Evolutionary conservation across 2,113 vertebrate genomes (phyloP), one percentile per base, ranked within the genome.

Genomic region (Sterna hirundo): DNA sequence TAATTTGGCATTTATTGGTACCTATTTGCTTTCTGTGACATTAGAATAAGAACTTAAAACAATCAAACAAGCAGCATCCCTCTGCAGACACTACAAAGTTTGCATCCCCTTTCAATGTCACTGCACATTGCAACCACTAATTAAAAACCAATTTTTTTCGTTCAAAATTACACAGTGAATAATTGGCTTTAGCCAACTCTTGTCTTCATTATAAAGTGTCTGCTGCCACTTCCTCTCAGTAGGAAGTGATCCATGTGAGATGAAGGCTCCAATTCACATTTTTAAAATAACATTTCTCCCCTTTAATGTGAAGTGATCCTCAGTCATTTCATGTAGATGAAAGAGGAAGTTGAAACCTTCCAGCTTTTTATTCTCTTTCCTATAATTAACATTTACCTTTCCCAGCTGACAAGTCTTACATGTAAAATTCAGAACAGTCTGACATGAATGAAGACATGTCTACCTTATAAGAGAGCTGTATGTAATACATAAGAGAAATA

Each of bases 301-400:
- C 49, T 95, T 87, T 88, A 93, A 94, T 65, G 51, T 94, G 90
- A 86, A 87, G 47, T 17, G 69, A 91, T 94, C 36, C 51, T 95
- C 87, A 90, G 83, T 95, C 85, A 93, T 66, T 96, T 91, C 36
- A 58, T 3, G 2, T 17, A 93, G 66, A 83, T 94, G 77, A 94
- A 93, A 85, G 69, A 64, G 55, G 42, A 94, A 92, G 70, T 15
- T 77, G 30, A 93, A 95, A 87, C 8, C 9, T 87, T 79, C 70
- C 90, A 91, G 58, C 25, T 52, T 93, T 95, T 95, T 34, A 87
- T 77, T 75, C 80, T 77, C 38, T 86, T 88, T 92, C 89, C 80
- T 93, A 77, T 81, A 87, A 93, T 95, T 95, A 95, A 78, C 77
- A 89, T 93, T 94, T 96, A 92, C 90, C 86, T 96, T 64, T 72